Conservation (phyloP, 2,888 invertebrate species). For the Atherix ibis region DNA sequence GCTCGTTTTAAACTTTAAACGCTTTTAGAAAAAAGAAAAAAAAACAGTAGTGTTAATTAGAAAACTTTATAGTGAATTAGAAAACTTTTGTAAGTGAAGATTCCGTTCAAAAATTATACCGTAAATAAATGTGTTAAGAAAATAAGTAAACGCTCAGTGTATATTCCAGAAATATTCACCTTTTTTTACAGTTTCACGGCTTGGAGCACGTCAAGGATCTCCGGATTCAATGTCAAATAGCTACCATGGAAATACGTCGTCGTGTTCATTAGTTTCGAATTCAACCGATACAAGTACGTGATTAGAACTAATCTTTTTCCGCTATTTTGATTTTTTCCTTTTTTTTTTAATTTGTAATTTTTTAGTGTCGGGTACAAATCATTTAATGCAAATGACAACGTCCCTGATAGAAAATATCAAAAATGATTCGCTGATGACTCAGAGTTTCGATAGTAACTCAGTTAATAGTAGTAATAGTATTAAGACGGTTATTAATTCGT, state of each 20-base stretch:
- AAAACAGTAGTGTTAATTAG: too few species aligned
- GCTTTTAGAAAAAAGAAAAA: too few species aligned
- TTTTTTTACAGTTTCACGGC: slow-evolving; percentile 30
- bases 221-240: slow-evolving; percentile 61
- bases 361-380: slow-evolving; percentile 18
- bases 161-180: too few species aligned
- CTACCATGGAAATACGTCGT: slow-evolving; percentile 40
- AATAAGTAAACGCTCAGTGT: too few species aligned
- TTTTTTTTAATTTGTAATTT: slow-evolving; percentile 1
- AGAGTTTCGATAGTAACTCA: slow-evolving; percentile 44
- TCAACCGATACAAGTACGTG: slow-evolving; percentile 20
- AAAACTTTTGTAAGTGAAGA: too few species aligned
- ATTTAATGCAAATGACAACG: slow-evolving; percentile 29
- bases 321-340: not conserved
- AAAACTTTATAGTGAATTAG: too few species aligned
- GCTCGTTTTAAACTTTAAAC: too few species aligned
- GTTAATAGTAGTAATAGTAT: slow-evolving; percentile 17
- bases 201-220: slow-evolving; percentile 37
- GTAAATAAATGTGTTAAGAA: too few species aligned
- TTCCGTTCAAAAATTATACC: too few species aligned
- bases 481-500: slow-evolving; percentile 19
- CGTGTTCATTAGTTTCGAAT: slow-evolving; percentile 16
- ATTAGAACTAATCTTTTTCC: not conserved
- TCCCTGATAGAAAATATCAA: slow-evolving; percentile 32
- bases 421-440: slow-evolving; percentile 38